These are phyloP conservation scores for Sibirionetta formosa DNA, from an alignment of 2,797 vertebrate species.

Conservation along the genomic window DNA sequence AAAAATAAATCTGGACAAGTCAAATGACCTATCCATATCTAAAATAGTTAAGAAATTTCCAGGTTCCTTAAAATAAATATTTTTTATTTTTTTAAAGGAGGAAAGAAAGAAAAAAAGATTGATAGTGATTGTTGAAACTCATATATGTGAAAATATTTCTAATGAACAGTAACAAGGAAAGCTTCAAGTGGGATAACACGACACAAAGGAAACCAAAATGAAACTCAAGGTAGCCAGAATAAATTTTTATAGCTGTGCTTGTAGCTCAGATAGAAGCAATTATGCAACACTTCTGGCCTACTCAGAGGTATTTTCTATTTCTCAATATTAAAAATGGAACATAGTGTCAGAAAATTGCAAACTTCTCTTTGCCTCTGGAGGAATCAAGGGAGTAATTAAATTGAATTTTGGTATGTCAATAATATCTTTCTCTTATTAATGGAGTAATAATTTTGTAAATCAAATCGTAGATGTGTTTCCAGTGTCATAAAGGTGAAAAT, in stretches of 20 bases:
- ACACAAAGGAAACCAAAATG: background rate
- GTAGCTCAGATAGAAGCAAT: background rate
- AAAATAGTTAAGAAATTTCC: background rate
- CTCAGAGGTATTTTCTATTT: slow-evolving; percentile 39
- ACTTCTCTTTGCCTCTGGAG: slow-evolving; percentile 51
- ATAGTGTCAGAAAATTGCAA: slow-evolving; percentile 57
- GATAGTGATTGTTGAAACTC: background rate
- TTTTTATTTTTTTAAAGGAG: background rate
- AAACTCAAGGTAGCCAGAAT: background rate
- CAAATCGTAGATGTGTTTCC: slow-evolving; percentile 65
- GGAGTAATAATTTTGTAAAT: slow-evolving; percentile 76
- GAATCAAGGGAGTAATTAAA: slow-evolving; percentile 77
- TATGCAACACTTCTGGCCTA: slow-evolving; percentile 23
- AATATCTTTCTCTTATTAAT: slow-evolving; percentile 77
- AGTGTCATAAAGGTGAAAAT: slow-evolving; percentile 71
- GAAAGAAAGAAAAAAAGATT: background rate
- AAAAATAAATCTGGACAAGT: background rate
- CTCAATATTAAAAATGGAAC: slow-evolving; percentile 71
- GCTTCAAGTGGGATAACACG: slow-evolving; percentile 45
- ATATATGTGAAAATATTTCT: slow-evolving; percentile 1
- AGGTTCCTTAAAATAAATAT: slow-evolving; percentile 44
- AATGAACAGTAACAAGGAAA: slow-evolving; percentile 17
- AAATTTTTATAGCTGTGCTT: background rate
- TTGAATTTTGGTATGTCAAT: slow-evolving; percentile 66
- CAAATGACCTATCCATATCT: background rate